Evolutionary conservation across 2,888 invertebrate genomes (phyloP), one percentile per base, ranked within the genome.

Genomic region (Masnerella sp.): DNA sequence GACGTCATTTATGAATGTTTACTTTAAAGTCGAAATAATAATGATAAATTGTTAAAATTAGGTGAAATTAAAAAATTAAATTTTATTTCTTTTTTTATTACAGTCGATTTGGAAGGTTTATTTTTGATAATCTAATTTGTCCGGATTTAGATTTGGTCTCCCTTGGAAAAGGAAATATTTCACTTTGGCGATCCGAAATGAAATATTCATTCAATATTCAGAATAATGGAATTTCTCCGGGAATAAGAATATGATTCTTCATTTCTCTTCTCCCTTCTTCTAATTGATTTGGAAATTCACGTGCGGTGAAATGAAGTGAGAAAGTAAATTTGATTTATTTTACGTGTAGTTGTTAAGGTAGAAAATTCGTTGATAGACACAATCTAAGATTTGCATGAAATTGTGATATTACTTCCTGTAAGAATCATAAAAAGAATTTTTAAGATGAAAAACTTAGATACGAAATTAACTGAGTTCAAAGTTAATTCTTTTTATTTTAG

Each of bases 161-260:
- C 38, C 43, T 8, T 54, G 17, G 20, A 64, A 49, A 42, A 25
- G 25, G 12, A 36, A 45, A 42, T 11, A 9, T 45, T 52, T 36
- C 28, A 20, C 12, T 5, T 52, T 43, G 32, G 25, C 28, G 14
- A 38, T 22, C 34, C 30, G 25, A 64, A 52, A 36, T 64, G 36
- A 65, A 54, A 54, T 54, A 65, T 47, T 65, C 25, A 54, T 38
- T 65, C 28, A 56, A 56, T 38, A 56, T 22, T 42, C 32, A 11
- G 15, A 17, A 43, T 56, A 65, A 64, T 52, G 34, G 40, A 38
- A 36, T 38, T 59, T 38, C 28, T 38, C 17, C 8, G 1, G 32
- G 18, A 15, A 18, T 34, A 38, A 38, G 38, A 59, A 47, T 59
- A 36, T 22, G n/a, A 18, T 58, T 28, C n/a, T 43, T 43, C 43